These are phyloP conservation scores for Rotaria sp. DNA, from an alignment of 2,888 invertebrate genomes.

Conservation along the genomic window DNA sequence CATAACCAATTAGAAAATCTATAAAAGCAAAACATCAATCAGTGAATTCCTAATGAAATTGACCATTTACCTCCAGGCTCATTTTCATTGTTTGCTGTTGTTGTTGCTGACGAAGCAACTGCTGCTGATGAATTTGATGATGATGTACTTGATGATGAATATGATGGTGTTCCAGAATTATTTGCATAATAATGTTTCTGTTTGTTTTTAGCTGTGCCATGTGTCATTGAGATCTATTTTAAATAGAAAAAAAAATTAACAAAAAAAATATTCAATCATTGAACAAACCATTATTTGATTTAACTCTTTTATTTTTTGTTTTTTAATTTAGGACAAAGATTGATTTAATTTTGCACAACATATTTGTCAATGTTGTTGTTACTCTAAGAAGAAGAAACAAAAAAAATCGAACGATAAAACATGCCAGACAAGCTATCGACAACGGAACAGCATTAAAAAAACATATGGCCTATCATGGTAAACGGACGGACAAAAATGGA, in stretches of 20 bases:
- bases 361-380: slow-evolving; percentile 1
- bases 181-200: neutral
- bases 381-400: neutral
- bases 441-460: neutral
- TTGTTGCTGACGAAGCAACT: neutral
- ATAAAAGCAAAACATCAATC: neutral
- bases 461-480: neutral
- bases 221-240: neutral
- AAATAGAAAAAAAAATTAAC: too few relatives aligned
- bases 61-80: neutral
- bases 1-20: slow-evolving; percentile 70
- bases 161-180: neutral
- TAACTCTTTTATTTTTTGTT: too few relatives aligned
- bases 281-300: too few relatives aligned
- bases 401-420: neutral
- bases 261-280: too few relatives aligned
- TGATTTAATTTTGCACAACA: neutral
- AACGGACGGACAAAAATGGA: slow-evolving; percentile 6
- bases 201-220: neutral
- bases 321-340: neutral
- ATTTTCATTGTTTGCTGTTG: neutral
- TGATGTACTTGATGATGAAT: neutral
- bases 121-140: neutral
- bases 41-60: neutral
- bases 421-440: neutral